phyloP scores from a whole-genome alignment of 2,113 vertebrate species.

The Carlito syrichta region DNA sequence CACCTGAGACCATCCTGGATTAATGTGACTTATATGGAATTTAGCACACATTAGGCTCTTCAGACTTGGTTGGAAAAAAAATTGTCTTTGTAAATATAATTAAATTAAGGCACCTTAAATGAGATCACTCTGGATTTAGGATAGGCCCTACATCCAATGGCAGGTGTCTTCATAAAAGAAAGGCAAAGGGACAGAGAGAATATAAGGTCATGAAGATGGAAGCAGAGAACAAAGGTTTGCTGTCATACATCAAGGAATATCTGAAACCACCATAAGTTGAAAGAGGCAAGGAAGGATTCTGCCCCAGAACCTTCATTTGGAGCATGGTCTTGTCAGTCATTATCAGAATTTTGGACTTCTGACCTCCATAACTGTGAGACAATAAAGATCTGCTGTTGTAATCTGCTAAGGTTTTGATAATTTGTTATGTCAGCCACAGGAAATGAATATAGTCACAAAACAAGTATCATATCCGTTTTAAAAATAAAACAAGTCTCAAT shows the following conservation, averaged over 20 bases:
- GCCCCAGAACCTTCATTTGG: rapidly evolving
- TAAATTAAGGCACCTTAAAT: background rate
- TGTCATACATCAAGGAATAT: background rate
- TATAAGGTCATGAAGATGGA: background rate
- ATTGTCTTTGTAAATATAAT: background rate
- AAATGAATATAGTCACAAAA: background rate
- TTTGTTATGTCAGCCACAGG: background rate
- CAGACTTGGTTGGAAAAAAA: no score
- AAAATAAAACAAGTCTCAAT: background rate
- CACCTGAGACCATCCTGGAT: no score
- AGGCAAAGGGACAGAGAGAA: no score
- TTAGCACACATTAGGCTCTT: background rate
- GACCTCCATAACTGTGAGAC: background rate
- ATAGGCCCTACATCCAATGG: background rate
- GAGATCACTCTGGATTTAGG: background rate
- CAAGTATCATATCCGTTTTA: background rate
- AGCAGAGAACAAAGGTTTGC: no score
- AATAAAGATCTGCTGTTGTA: background rate
- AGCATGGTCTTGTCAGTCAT: no score
- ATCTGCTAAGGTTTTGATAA: background rate
- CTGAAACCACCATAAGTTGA: background rate
- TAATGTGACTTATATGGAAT: background rate
- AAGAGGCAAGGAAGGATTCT: background rate
- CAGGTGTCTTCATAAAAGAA: background rate
- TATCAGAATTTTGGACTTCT: background rate